Percentiles rank a stretch among this genome's conserved stretches.
phyloP scores from a whole-genome alignment of 2,113 vertebrate species.

The Alaudala cheleensis region DNA sequence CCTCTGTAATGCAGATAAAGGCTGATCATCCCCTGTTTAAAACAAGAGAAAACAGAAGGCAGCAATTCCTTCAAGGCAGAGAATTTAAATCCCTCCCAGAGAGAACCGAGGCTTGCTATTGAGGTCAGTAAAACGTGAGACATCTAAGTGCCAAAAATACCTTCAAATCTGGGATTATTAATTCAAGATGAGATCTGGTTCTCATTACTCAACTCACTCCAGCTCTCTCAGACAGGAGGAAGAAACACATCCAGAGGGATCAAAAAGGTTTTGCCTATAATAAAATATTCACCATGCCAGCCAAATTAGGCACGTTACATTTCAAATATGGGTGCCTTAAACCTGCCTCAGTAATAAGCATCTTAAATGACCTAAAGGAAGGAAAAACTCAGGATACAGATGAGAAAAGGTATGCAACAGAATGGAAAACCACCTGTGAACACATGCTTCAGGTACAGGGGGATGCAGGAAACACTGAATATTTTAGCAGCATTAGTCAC shows the following conservation, averaged over 20 bases:
- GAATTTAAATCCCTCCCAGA: background rate
- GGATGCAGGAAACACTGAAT: background rate
- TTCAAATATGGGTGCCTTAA: background rate
- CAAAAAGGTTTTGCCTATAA: background rate
- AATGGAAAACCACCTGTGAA: background rate
- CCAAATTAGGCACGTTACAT: background rate
- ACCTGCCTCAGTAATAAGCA: background rate
- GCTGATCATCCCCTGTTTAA: background rate
- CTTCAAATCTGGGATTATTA: slow-evolving; percentile 30
- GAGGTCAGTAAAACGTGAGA: background rate
- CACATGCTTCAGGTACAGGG: background rate
- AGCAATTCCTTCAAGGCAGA: background rate
- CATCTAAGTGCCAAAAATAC: background rate
- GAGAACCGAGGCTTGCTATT: background rate
- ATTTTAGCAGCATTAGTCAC: background rate
- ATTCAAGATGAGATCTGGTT: slow-evolving; percentile 38
- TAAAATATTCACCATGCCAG: background rate
- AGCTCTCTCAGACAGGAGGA: background rate
- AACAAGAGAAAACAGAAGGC: background rate
- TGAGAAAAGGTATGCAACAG: background rate
- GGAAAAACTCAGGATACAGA: background rate
- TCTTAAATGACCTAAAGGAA: background rate
- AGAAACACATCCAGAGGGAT: background rate
- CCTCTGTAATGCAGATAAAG: background rate
- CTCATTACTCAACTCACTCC: background rate